Conservation (phyloP, 2,888 invertebrate species). For the Shargacucullia verbasci region DNA sequence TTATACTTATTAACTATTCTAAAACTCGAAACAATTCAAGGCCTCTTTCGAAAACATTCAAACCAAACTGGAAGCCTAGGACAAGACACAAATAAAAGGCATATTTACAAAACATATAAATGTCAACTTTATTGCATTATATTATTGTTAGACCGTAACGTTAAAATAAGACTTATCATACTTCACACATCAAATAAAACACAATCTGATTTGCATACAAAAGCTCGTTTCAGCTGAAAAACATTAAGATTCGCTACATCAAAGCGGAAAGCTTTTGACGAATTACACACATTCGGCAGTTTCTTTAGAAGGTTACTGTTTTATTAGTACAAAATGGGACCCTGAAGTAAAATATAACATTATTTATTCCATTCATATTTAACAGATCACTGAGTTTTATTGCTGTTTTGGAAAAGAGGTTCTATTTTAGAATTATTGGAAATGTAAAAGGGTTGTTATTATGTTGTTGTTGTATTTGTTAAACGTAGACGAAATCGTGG, state of each 20-base stretch:
- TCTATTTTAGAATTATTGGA: constrained; percentile 2
- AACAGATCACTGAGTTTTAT: background rate
- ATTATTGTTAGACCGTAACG: constrained; percentile 47
- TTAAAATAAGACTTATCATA: constrained; percentile 26
- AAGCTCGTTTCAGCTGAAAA: constrained; percentile 17
- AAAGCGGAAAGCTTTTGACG: constrained; percentile 8
- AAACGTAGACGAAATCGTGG: constrained; percentile 79
- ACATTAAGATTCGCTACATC: constrained; percentile 11
- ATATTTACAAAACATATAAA: constrained; percentile 19
- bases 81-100: constrained; percentile 3
- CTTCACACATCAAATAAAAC: constrained; percentile 24
- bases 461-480: constrained; percentile 36
- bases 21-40: too few species aligned
- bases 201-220: constrained; percentile 8
- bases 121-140: constrained; percentile 44
- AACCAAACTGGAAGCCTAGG: too few species aligned
- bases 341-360: constrained; percentile 3
- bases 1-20: too few species aligned
- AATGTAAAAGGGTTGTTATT: constrained; percentile 27
- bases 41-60: too few species aligned
- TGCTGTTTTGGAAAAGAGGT: background rate
- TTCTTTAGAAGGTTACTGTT: constrained; percentile 2
- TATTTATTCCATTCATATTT: background rate
- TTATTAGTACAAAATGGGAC: constrained; percentile 15
- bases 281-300: constrained; percentile 5